A percentile compares a stretch with the other conserved stretches of the same genome.
Evolutionary conservation across 2,797 vertebrate species (phyloP).

Genomic region (Anabacerthia variegaticeps): DNA sequence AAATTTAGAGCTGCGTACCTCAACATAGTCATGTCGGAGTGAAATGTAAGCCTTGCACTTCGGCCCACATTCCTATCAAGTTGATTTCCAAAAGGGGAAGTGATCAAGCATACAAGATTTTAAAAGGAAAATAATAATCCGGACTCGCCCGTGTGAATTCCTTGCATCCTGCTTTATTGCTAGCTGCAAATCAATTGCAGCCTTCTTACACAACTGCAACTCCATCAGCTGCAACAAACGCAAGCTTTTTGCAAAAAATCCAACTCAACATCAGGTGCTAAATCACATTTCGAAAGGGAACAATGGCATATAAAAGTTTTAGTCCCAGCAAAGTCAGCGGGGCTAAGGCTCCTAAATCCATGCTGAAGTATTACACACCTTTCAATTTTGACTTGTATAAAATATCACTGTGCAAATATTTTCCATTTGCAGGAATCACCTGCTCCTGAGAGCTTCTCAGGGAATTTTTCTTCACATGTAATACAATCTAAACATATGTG

Average conservation of each 20-base stretch:
- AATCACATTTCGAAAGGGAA: slow-evolving; percentile 9
- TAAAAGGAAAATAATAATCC: slow-evolving; percentile 52
- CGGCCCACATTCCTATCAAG: slow-evolving; percentile 54
- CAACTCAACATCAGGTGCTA: background rate
- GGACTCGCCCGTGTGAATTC: background rate
- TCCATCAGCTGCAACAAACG: background rate
- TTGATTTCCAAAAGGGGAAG: slow-evolving; percentile 40
- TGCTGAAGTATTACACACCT: slow-evolving; percentile 25
- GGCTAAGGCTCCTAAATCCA: slow-evolving; percentile 1
- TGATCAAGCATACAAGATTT: background rate
- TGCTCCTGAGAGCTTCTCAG: slow-evolving; percentile 75
- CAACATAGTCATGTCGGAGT: background rate
- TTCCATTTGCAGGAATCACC: slow-evolving; percentile 80
- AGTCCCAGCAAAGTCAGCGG: background rate
- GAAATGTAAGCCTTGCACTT: slow-evolving; percentile 61
- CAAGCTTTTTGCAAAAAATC: background rate
- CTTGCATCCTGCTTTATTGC: slow-evolving; percentile 12
- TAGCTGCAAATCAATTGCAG: background rate
- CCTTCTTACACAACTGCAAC: background rate
- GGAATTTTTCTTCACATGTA: slow-evolving; percentile 74
- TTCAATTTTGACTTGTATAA: slow-evolving; percentile 59
- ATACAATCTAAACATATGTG: slow-evolving; percentile 79
- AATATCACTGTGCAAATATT: slow-evolving; percentile 73
- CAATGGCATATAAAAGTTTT: background rate
- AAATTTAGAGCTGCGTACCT: slow-evolving; percentile 57